Base-by-base conservation (phyloP, 23 tunicate species). In the Aplidium turbinatum region DNA sequence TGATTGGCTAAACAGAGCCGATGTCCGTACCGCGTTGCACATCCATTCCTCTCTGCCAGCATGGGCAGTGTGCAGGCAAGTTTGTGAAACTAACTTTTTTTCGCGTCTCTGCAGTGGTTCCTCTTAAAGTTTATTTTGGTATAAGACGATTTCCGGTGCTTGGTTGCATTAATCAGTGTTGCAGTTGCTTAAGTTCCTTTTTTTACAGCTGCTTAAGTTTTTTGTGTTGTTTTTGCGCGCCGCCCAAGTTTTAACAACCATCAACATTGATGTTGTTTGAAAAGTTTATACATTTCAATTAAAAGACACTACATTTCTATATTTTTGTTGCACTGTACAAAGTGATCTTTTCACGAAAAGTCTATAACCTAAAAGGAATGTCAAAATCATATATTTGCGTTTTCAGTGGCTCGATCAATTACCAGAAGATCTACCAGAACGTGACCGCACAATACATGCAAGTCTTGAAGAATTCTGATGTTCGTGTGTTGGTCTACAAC, bases 21-120 rank as follows among this genome's bases (percentile, higher is more conserved):
- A 82, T 62, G 96, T 89, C 6, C 34, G 96, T 39, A 58, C 30
- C 1, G 96, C 96, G 20, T 65, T 89, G 30, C 96, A 89, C 57
- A 77, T 89, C 7, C 63, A 60, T 22, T 39, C 28, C 6, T 5
- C 31, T 35, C 80, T 89, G 24, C 75, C 68, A 0, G 22, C 6
- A 20, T 89, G 96, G 96, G 67, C 75, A 46, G 75, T 89, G 30
- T 89, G 96, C 88, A 89, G 80, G 90, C 77, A 40, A 56, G 7
- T 9, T 56, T 56, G 11, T 11, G 50, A 42, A n/a, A n/a, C n/a
- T n/a, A n/a, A n/a, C n/a, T n/a, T n/a, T n/a, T n/a, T n/a, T n/a
- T n/a, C n/a, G n/a, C n/a, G n/a, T n/a, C n/a, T n/a, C n/a, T n/a
- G n/a, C n/a, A n/a, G n/a, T n/a, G n/a, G n/a, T n/a, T n/a, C n/a